Conservation (phyloP, 2,888 invertebrate species). For the Eurois occulta region DNA sequence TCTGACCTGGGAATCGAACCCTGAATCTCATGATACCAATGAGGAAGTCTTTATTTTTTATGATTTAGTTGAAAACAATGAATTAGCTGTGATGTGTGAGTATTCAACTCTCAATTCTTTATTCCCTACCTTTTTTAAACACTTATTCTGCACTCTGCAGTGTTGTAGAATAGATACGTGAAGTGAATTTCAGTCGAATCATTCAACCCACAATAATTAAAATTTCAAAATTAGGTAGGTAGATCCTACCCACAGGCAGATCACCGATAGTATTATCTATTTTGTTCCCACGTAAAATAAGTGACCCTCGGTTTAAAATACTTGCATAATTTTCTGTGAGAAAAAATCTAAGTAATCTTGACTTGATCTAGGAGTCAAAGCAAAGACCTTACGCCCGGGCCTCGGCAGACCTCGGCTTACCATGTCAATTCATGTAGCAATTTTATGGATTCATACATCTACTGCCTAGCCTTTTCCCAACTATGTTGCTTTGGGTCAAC, state of each 20-base stretch:
- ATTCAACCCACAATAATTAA: neutral
- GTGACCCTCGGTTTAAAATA: slow-evolving; percentile 19
- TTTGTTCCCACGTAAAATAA: slow-evolving; percentile 36
- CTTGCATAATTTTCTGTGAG: slow-evolving; percentile 16
- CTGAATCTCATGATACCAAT: neutral
- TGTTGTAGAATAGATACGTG: neutral
- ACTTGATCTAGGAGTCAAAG: slow-evolving; percentile 9
- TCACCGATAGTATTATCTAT: slow-evolving; percentile 38
- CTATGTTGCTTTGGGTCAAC: neutral
- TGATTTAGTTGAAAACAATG: neutral
- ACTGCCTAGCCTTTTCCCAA: neutral
- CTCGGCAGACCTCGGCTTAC: neutral
- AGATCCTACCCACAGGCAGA: slow-evolving; percentile 7
- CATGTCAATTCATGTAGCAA: neutral
- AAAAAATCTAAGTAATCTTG: slow-evolving; percentile 26
- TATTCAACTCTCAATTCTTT: neutral
- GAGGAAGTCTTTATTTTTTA: neutral
- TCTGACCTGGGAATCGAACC: neutral
- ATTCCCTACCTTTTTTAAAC: neutral
- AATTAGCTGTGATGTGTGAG: neutral
- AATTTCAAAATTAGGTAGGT: slow-evolving; percentile 2
- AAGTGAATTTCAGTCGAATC: neutral
- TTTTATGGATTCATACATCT: neutral
- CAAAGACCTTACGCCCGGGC: neutral
- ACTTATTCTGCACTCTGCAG: neutral